Evolutionary conservation across 2,797 vertebrate genomes (phyloP), one percentile per base, ranked within the genome.

Genomic region (Premnoplex brunnescens): DNA sequence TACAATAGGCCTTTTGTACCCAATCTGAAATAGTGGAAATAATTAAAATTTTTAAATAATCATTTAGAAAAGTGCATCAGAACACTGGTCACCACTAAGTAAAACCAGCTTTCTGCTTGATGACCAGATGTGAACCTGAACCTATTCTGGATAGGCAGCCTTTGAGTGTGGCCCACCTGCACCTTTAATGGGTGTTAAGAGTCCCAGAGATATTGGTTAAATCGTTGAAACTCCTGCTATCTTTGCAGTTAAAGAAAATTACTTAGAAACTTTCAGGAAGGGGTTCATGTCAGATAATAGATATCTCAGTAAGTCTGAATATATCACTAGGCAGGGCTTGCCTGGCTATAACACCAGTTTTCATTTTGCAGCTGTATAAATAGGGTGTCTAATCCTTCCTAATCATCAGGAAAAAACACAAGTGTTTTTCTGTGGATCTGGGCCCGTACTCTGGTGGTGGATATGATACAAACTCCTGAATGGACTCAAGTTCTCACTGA

Each of bases 361-460:
- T 62, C 26, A 64, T 86, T 84, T 60, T 68, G 10, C 14, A 77
- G 15, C n/a, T 76, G 14, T 54, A 30, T 49, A 59, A 56, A 68
- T 5, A 83, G 7, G 9, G 5, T 24, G 27, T 49, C 27, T 80
- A 72, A 60, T 64, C 11, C 10, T 84, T 75, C 8, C 6, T 14
- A 23, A 10, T 19, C 14, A 68, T 49, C 10, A 48, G 30, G 27
- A 52, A 55, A 60, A 12, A 15, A 0, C 0, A 19, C 1, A 2
- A 21, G 0, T 14, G n/a, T 62, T 56, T 66, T 58, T 10, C 21
- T 86, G 43, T 27, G 24, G 14, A 39, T 68, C 30, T 54, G 36
- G 23, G 7, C 22, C 10, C 13, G 12, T 63, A 19, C 46, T 74
- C n/a, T 32, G 13, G 5, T 7, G 6, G 4, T 21, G 13, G 13